Conservation (phyloP, 2,113 vertebrate species). For the Eonycteris spelaea region DNA sequence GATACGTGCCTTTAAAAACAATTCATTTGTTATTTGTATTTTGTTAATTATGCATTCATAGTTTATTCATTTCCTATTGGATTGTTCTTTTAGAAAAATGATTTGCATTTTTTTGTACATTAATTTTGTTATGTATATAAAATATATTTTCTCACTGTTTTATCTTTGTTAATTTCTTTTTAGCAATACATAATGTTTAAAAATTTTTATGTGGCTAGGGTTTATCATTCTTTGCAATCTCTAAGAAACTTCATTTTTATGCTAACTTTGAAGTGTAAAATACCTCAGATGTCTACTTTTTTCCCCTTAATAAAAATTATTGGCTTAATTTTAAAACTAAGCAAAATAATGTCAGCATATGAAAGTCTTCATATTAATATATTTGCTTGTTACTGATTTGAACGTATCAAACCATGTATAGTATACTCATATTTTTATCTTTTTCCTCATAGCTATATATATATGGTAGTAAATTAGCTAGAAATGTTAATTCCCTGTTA, state of each 20-base stretch:
- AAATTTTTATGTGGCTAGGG: neutral
- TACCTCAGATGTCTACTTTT: neutral
- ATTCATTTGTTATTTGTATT: neutral
- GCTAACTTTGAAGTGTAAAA: neutral
- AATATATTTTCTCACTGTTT: neutral
- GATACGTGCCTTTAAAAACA: neutral
- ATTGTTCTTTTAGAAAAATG: neutral
- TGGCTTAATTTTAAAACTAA: neutral
- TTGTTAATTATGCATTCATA: neutral
- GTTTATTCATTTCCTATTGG: neutral
- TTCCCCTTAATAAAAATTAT: conserved; percentile 7
- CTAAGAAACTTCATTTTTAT: conserved; percentile 9
- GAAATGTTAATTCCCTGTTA: conserved; percentile 21
- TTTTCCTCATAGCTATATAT: neutral
- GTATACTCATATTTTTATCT: neutral
- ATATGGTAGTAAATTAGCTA: conserved; percentile 12
- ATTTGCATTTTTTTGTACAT: neutral
- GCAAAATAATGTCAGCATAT: neutral
- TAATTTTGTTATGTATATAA: neutral
- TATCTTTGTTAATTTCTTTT: conserved; percentile 17
- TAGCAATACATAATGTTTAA: neutral
- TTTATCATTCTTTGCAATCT: neutral
- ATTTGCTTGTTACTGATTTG: conserved; percentile 9
- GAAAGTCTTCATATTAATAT: conserved; percentile 28
- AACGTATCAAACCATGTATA: neutral